A percentile compares a stretch with the other conserved stretches of the same genome.
Evolutionary conservation across 2,113 vertebrate genomes (phyloP).

Genomic region (Haemorhous mexicanus): DNA sequence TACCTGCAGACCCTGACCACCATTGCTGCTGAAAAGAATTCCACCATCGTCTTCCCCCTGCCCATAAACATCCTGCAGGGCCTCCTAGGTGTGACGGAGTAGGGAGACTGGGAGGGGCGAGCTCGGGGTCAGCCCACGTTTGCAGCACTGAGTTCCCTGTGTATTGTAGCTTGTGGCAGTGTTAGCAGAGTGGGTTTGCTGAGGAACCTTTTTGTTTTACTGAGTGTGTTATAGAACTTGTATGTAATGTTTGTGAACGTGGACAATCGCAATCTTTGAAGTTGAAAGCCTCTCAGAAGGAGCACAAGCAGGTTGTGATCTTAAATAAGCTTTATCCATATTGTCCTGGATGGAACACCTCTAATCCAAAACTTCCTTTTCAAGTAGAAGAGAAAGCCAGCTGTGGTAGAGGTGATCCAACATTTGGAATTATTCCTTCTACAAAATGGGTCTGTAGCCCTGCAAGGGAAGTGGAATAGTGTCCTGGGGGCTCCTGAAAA

Average conservation of each 20-base stretch:
- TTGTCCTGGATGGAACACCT: neutral
- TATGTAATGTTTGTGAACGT: neutral
- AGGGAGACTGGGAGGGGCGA: neutral
- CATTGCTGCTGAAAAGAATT: slow-evolving; percentile 90
- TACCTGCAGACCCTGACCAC: slow-evolving; percentile 92
- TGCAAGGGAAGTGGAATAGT: neutral
- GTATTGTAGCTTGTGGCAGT: neutral
- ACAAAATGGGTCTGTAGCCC: neutral
- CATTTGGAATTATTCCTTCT: neutral
- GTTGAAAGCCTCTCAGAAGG: neutral
- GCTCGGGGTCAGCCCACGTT: neutral
- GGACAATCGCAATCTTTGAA: neutral
- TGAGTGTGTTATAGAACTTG: neutral
- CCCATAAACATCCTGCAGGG: slow-evolving; percentile 86
- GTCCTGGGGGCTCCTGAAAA: neutral
- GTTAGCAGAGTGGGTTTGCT: neutral
- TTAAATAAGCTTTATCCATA: neutral
- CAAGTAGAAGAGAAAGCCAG: neutral
- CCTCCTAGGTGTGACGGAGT: slow-evolving; percentile 23
- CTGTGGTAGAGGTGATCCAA: neutral
- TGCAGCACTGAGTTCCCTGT: neutral
- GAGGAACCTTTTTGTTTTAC: neutral
- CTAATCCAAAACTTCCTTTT: neutral
- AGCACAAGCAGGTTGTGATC: neutral
- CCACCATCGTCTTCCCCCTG: slow-evolving; percentile 92